phyloP scores from a whole-genome alignment of 2,797 vertebrate species.

The Eurystomus glaucurus region DNA sequence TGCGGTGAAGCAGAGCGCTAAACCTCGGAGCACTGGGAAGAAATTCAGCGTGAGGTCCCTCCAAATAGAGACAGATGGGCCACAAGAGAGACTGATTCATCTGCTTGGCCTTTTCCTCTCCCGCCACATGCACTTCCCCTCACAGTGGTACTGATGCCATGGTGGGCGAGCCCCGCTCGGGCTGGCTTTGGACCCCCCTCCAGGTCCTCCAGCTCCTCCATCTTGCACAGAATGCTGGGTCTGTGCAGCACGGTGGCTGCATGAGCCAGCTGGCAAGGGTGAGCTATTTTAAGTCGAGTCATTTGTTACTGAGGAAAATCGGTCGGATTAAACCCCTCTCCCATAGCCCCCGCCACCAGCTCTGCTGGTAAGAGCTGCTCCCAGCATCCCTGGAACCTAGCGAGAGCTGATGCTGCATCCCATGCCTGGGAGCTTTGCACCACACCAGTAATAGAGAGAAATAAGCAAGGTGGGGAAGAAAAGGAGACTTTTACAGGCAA shows the following conservation, averaged over 20 bases:
- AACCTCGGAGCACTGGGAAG: neutral
- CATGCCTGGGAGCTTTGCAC: neutral
- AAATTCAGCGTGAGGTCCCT: slow-evolving; percentile 32
- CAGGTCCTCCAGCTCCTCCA: neutral
- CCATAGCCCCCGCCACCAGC: neutral
- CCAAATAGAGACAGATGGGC: slow-evolving; percentile 66
- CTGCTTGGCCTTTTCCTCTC: slow-evolving; percentile 18
- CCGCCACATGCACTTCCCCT: neutral
- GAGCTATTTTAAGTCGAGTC: neutral
- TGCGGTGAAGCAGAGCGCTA: neutral
- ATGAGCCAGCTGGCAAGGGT: neutral
- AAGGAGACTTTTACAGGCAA: neutral
- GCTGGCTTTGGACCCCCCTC: neutral
- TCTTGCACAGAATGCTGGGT: neutral
- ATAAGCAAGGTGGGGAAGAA: neutral
- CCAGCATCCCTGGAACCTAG: neutral
- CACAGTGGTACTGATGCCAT: accelerated
- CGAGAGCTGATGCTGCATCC: neutral
- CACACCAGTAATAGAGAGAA: neutral
- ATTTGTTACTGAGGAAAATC: neutral
- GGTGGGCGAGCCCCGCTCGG: neutral
- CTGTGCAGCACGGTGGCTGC: accelerated
- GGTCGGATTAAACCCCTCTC: neutral
- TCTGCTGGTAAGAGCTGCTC: neutral
- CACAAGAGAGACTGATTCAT: slow-evolving; percentile 69